Evolutionary conservation across 2,113 vertebrate genomes (phyloP), one percentile per base, ranked within the genome.

Genomic region (Piprites chloris): DNA sequence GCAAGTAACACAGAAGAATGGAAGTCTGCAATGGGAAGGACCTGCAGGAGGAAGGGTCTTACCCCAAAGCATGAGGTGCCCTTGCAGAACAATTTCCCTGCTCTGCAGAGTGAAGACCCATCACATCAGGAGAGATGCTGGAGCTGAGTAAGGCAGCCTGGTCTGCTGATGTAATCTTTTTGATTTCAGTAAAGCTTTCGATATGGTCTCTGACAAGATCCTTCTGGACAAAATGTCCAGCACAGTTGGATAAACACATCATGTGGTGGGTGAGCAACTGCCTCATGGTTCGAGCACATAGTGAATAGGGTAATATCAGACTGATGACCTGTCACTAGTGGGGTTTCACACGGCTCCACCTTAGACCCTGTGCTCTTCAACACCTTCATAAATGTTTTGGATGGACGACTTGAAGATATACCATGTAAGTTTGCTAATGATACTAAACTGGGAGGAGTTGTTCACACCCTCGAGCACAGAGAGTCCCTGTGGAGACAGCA

Each of bases 61-160:
- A 0, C 4, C 7, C 19, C 61, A 30, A 6, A 24, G 52, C 37
- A 21, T 24, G 12, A 52, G 19, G 6, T 0, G 0, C 23, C 61
- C 33, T 20, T 41, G 39, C 69, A 53, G 39, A 53, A 9, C 33
- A 39, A 22, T 28, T 47, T 68, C 26, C 26, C 20, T 55, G 9
- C 47, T 68, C 78, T 68, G 20, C 16, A 22, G 20, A 26, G 27
- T 37, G 44, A 33, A 66, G 44, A 39, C 3, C 7, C 23, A 21
- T 14, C 9, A 11, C 15, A 46, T 24, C 33, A 82, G 53, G 39
- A 46, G 4, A 22, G 46, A 18, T 41, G 30, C 24, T 46, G 27
- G 39, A 47, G 39, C n/a, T 39, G 62, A 7, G 33, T 17, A 23
- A 52, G 24, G n/a, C 24, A 75, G 37, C 30, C n/a, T 39, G 44